Base-by-base conservation (phyloP, 64 coral and sea anemone species). In the Trachythela sp. region DNA sequence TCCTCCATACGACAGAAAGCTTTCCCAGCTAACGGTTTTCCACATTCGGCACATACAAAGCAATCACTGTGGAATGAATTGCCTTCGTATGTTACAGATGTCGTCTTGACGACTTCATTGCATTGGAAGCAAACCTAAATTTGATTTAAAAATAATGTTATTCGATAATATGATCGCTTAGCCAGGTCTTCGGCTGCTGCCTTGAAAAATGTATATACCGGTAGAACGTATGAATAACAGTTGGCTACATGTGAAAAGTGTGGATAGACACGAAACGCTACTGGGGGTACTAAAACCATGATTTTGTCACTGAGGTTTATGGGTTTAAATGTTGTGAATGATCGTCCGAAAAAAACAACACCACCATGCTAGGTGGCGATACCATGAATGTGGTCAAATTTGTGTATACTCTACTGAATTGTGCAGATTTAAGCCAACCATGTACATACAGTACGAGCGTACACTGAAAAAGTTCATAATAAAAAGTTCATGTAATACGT, bases 1-100 rank as follows among this genome's bases (percentile, higher is more conserved):
- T 91, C 93, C 48, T 99, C 96, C 43, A 94, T 89, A 43, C 94
- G 94, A 30, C 93, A 95, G 71, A 99, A 99, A 4, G 96, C 93
- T 43, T 93, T 99, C 8, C 96, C 96, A 14, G 96, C 96, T 24
- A 99, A 86, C 34, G 96, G 89, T 29, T 90, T 90, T 7, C 85
- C 83, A 51, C 96, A 99, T 29, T 91, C 85, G 8, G 54, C 43
- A 54, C 96, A 99, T 3, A 48, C 83, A 60, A 99, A 99, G 87
- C 96, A 99, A 11, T 99, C 93, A 7, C 93, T 93, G 84, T 99
- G 96, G 54, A 91, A 99, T 24, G 84, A 48, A 24, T 88, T 94
- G 17, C 89, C 93, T 59, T 92, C 91, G 29, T 99, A 93, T 84
- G 92, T 94, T 70, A 99, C 93, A 27, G 93, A 92, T 2, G 93